These are phyloP conservation scores for Ivindomyrus marchei DNA, from an alignment of 2,113 vertebrate genomes.

Conservation along the genomic window DNA sequence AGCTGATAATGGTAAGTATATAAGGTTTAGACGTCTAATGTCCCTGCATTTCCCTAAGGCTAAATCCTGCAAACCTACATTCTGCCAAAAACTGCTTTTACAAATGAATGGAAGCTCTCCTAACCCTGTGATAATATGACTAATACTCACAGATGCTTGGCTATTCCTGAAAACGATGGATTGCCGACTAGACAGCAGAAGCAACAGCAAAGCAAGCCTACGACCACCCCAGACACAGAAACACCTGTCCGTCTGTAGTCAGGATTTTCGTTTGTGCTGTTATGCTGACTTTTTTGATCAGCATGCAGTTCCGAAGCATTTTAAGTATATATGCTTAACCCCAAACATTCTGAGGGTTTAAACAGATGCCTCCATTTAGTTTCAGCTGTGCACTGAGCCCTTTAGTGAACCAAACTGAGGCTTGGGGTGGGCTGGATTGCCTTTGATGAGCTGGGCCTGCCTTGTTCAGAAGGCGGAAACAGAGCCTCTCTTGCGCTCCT, in stretches of 20 bases:
- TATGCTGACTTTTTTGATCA: conserved; percentile 40
- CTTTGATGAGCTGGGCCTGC: background rate
- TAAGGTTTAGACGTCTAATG: background rate
- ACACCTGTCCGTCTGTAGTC: background rate
- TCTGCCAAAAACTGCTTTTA: background rate
- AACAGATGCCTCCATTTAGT: conserved; percentile 48
- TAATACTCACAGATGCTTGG: background rate
- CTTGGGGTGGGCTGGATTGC: conserved; percentile 19
- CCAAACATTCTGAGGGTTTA: conserved; percentile 35
- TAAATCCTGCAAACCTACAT: background rate
- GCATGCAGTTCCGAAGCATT: conserved; percentile 34
- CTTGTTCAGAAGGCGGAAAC: conserved; percentile 18
- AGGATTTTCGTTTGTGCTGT: background rate
- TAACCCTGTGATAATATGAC: background rate
- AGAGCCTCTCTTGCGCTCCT: conserved; percentile 44
- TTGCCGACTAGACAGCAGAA: background rate
- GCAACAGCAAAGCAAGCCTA: background rate
- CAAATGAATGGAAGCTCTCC: background rate
- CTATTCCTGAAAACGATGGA: background rate
- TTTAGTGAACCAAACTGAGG: conserved; percentile 61
- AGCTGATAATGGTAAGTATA: background rate
- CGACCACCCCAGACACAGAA: background rate
- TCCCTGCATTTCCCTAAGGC: background rate
- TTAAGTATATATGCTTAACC: conserved; percentile 27
- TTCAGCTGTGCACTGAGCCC: conserved; percentile 36